Evolutionary conservation across 2,113 vertebrate species (phyloP).

Genomic region (Typhlomys cinereus): DNA sequence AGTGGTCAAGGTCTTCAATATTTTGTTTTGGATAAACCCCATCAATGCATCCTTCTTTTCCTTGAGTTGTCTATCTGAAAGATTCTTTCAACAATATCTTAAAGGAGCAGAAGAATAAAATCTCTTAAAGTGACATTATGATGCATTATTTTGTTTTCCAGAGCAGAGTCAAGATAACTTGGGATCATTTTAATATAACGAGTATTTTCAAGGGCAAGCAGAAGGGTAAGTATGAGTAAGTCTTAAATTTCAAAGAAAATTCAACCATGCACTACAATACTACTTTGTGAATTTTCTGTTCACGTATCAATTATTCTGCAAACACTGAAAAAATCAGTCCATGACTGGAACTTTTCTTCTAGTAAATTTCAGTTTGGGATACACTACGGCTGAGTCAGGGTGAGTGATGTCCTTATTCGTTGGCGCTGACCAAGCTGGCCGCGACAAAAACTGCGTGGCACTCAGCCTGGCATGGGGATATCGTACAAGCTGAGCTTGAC

Average conservation of each 20-base stretch:
- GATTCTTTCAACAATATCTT: neutral
- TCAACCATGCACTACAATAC: neutral
- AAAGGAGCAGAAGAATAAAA: neutral
- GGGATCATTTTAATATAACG: neutral
- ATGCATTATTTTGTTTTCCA: conserved; percentile 9
- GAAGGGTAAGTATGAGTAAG: neutral
- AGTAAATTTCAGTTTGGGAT: too few relatives aligned
- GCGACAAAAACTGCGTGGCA: too few relatives aligned
- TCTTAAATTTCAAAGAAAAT: neutral
- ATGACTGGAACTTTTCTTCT: neutral
- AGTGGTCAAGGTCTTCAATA: neutral
- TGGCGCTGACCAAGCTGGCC: too few relatives aligned
- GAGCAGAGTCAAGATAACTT: neutral
- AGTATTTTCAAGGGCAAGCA: conserved; percentile 8
- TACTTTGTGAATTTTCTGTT: neutral
- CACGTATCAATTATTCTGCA: neutral
- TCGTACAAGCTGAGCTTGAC: too few relatives aligned
- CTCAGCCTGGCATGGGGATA: too few relatives aligned
- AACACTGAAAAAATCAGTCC: neutral
- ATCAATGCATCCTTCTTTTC: neutral
- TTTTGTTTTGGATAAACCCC: neutral
- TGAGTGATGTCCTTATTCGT: too few relatives aligned
- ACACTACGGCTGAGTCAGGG: too few relatives aligned
- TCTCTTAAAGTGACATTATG: neutral
- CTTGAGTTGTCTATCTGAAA: neutral